These are phyloP conservation scores for Cygnus buccinator DNA, from an alignment of 2,113 vertebrate genomes.

Conservation along the genomic window DNA sequence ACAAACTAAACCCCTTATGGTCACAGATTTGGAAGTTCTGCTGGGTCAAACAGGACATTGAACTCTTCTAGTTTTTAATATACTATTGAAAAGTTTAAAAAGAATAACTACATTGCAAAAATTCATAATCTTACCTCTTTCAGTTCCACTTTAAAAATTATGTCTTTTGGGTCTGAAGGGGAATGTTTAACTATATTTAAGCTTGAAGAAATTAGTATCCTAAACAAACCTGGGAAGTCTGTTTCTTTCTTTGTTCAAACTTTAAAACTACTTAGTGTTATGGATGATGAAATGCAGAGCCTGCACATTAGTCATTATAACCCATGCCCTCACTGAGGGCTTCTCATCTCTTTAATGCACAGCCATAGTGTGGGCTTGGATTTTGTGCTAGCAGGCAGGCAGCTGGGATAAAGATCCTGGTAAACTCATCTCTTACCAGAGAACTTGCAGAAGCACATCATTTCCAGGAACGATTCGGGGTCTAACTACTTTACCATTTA, in stretches of 20 bases:
- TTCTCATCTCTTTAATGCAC: neutral
- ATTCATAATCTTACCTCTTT: neutral
- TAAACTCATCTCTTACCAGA: neutral
- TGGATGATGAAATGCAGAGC: neutral
- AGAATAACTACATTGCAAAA: neutral
- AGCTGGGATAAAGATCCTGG: neutral
- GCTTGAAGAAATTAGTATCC: neutral
- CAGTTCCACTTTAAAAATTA: neutral
- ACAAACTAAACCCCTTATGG: rapidly evolving
- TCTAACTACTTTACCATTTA: neutral
- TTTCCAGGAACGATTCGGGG: neutral
- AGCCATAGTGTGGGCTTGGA: neutral
- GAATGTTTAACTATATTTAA: neutral
- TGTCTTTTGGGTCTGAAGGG: neutral
- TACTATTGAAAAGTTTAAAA: neutral
- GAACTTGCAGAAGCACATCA: rapidly evolving
- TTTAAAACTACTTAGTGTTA: neutral
- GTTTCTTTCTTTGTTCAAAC: neutral
- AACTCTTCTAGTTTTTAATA: neutral
- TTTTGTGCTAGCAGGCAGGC: neutral
- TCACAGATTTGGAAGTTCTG: neutral
- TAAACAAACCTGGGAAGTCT: neutral
- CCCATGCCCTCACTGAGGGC: neutral
- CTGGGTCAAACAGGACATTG: neutral
- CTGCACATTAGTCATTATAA: neutral